Evolutionary conservation across 2,113 vertebrate genomes (phyloP), one percentile per base, ranked within the genome.

Genomic region (Carettochelys insculpta): DNA sequence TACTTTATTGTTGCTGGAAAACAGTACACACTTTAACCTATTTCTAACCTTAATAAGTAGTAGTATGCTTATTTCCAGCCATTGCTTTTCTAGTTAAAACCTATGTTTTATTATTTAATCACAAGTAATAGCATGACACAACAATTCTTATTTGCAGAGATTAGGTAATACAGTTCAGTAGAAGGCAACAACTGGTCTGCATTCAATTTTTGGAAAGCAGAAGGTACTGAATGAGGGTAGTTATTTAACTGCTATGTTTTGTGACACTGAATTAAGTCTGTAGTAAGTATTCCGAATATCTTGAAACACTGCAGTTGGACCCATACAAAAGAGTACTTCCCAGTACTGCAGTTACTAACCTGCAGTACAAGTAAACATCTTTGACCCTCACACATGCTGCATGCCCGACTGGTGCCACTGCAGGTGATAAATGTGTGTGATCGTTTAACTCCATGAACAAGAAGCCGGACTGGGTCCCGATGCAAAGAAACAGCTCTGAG

Each of bases 151-250:
- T 14, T 65, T 87, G 61, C 54, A 82, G 85, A 5, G 31, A 76
- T 80, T 85, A 84, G 90, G 5, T 76, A 75, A 61, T 54, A 76
- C 51, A 52, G 22, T 38, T 68, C 38, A 87, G 41, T 5, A 82
- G 86, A 84, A 80, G 83, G n/a, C n/a, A 85, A 73, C 45, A 86
- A 41, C 61, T 7, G 43, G 19, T 65, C 3, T 43, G 38, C 87
- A 73, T 31, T 91, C 81, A n/a, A 56, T 56, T 94, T n/a, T 94
- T 76, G 87, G 92, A 93, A 86, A 95, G 88, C 84, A 92, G 65
- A 34, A 71, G 86, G 53, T 77, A 90, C 94, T 96, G 94, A 97
- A 95, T 96, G 95, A 95, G 94, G 94, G 92, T 80, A 92, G 89
- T 89, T 73, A 27, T 41, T 87, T 31, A 86, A 96, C 87, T 96